These are phyloP conservation scores for Plectropomus leopardus DNA, from an alignment of 2,113 vertebrate genomes.

Conservation along the genomic window DNA sequence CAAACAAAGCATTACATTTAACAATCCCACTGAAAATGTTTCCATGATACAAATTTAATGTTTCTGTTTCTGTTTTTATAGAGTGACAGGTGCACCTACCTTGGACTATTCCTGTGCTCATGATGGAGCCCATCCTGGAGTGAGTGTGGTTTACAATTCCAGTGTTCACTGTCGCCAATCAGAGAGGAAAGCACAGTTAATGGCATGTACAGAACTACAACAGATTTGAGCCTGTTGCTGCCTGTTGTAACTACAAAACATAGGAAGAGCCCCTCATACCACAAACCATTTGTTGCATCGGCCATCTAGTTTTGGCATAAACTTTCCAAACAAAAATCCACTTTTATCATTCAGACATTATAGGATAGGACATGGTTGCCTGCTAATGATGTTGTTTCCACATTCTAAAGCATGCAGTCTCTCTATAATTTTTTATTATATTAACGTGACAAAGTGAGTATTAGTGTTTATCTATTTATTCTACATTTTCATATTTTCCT, in stretches of 20 bases:
- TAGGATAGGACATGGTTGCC: too few species aligned
- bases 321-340: too few species aligned
- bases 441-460: too few species aligned
- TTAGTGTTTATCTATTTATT: too few species aligned
- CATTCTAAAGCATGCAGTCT: too few species aligned
- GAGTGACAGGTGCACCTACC: constrained; percentile 79
- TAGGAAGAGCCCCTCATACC: too few species aligned
- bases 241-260: not conserved
- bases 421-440: too few species aligned
- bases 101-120: constrained; percentile 97
- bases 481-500: too few species aligned
- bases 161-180: constrained; percentile 88
- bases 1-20: constrained; percentile 1
- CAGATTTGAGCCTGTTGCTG: not conserved
- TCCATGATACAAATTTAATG: not conserved
- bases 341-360: too few species aligned
- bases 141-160: constrained; percentile 97
- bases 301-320: too few species aligned
- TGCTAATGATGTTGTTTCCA: too few species aligned
- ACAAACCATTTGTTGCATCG: too few species aligned
- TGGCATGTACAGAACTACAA: not conserved
- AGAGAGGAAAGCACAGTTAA: constrained; percentile 32
- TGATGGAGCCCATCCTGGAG: constrained; percentile 97
- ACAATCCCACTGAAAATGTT: not conserved
- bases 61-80: not conserved